Evolutionary conservation across 2,113 vertebrate genomes (phyloP).

Genomic region (Ochotona princeps): DNA sequence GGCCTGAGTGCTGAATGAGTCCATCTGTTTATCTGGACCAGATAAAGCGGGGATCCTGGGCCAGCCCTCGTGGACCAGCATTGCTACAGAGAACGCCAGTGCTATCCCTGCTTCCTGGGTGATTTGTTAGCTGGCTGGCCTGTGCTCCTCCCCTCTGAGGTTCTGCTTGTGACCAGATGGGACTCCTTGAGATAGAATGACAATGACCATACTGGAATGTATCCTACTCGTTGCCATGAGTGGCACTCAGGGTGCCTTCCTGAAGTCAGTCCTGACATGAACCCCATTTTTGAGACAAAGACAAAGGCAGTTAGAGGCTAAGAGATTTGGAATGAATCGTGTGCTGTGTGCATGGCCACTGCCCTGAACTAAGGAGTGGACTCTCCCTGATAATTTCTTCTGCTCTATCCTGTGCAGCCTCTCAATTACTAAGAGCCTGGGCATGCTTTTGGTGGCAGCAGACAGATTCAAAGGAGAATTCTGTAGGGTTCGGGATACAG

Average conservation of each 20-base stretch:
- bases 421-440: neutral
- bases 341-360: neutral
- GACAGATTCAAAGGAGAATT: neutral
- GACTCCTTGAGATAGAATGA: neutral
- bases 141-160: neutral
- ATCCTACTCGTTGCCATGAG: fast-evolving
- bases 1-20: neutral
- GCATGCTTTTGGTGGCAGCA: neutral
- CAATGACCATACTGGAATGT: neutral
- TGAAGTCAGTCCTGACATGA: neutral
- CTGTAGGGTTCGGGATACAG: neutral
- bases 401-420: neutral
- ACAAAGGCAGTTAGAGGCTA: neutral
- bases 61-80: neutral
- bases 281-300: neutral
- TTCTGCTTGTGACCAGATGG: neutral
- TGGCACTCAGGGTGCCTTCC: neutral
- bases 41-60: neutral
- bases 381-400: neutral
- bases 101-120: neutral
- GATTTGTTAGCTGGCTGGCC: neutral
- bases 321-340: neutral
- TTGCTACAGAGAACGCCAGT: neutral
- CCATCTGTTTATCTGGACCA: constrained; percentile 14
- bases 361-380: neutral